phyloP scores from a whole-genome alignment of 2,797 vertebrate genomes.

The Columba guinea region DNA sequence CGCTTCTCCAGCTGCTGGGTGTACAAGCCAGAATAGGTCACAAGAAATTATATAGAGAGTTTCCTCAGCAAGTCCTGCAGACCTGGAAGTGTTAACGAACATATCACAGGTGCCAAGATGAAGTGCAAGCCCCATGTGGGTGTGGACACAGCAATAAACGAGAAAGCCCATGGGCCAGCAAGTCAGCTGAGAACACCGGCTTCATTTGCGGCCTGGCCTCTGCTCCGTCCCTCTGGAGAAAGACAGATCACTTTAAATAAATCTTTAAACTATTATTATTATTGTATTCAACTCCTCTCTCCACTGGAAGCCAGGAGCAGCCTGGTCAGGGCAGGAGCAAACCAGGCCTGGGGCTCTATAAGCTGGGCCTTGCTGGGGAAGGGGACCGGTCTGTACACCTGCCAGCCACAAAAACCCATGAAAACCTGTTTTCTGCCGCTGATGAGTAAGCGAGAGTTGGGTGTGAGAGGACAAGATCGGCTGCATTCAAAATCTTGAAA shows the following conservation, averaged over 20 bases:
- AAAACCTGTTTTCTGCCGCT: not conserved
- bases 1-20: not conserved
- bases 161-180: not conserved
- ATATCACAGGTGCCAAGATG: not conserved
- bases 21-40: not conserved
- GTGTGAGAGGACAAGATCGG: not conserved
- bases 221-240: not conserved
- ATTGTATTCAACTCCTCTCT: too few species aligned
- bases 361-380: not conserved
- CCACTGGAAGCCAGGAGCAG: too few species aligned
- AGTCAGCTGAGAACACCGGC: not conserved
- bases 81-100: not conserved
- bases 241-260: not conserved
- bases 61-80: not conserved
- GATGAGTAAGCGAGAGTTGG: not conserved
- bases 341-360: not conserved
- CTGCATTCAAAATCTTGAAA: not conserved
- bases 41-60: rapidly evolving
- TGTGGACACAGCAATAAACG: rapidly evolving
- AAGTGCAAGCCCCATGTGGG: not conserved
- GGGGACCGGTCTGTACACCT: not conserved
- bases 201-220: not conserved
- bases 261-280: not conserved
- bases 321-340: not conserved
- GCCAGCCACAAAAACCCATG: not conserved